These are phyloP conservation scores for Cochlearius cochlearius DNA, from an alignment of 2,113 vertebrate genomes.

Conservation along the genomic window DNA sequence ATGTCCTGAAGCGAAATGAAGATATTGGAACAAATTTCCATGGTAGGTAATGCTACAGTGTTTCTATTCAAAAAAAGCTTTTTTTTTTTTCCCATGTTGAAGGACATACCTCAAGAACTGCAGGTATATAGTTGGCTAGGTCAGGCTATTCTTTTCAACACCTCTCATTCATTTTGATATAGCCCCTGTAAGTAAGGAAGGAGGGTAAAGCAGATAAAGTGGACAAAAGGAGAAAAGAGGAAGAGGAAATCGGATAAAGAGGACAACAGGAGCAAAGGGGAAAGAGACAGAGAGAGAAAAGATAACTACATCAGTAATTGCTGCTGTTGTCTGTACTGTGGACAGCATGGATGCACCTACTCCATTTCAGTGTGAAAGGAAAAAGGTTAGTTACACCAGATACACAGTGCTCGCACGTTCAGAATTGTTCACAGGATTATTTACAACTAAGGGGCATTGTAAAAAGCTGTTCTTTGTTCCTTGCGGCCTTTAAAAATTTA, in stretches of 20 bases:
- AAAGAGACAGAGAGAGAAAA: not conserved
- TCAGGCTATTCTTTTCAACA: constrained; percentile 10
- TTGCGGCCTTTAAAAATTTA: not conserved
- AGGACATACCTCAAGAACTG: not conserved
- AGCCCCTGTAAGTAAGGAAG: not conserved
- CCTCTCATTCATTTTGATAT: not conserved
- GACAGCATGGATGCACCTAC: not conserved
- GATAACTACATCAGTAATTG: not conserved
- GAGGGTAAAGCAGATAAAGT: not conserved
- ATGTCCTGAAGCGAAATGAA: not conserved
- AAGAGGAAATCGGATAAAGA: not conserved
- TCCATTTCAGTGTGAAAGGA: not conserved
- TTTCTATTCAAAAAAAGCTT: accelerated
- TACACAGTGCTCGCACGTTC: accelerated
- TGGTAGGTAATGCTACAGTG: not conserved
- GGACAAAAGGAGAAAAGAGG: not conserved
- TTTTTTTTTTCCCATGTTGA: not conserved
- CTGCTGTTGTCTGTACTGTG: not conserved
- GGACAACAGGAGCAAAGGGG: not conserved
- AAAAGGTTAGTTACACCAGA: not conserved
- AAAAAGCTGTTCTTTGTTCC: not conserved
- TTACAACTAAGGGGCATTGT: not conserved
- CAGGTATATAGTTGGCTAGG: not conserved
- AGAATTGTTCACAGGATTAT: not conserved
- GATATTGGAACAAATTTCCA: not conserved